Conservation (phyloP, 2,888 invertebrate species). For the Clepsis dumicolana region DNA sequence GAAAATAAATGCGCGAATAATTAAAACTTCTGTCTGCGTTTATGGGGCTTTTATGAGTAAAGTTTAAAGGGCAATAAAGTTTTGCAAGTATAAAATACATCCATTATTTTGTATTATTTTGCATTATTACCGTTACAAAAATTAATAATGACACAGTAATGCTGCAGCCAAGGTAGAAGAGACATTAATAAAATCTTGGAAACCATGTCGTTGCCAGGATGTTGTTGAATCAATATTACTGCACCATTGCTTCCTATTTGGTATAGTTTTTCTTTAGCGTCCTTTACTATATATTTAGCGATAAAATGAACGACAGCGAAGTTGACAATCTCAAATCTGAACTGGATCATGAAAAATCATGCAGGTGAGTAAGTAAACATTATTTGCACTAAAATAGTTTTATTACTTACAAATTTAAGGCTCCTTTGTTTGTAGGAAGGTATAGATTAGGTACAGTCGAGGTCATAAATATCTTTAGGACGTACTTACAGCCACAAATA, state of each 20-base stretch:
- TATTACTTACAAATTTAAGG: too few species aligned
- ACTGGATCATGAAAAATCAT: slow-evolving; percentile 79
- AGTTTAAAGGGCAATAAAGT: background rate
- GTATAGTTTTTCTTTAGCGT: background rate
- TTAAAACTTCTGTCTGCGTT: background rate
- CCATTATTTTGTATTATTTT: too few species aligned
- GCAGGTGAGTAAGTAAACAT: slow-evolving; percentile 65
- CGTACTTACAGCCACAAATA: too few species aligned
- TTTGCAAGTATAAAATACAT: too few species aligned
- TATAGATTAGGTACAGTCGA: too few species aligned
- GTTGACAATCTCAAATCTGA: slow-evolving; percentile 78
- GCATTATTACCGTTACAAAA: too few species aligned
- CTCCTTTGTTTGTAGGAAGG: background rate
- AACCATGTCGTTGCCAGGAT: slow-evolving; percentile 48
- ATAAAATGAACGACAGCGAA: slow-evolving; percentile 76
- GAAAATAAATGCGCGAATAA: background rate
- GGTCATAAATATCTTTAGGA: too few species aligned
- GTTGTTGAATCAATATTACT: slow-evolving; percentile 56
- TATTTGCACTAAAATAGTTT: background rate
- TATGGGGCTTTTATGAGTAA: background rate
- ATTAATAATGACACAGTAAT: background rate
- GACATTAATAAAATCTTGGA: background rate
- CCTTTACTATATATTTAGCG: background rate
- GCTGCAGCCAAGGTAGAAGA: background rate
- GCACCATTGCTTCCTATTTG: slow-evolving; percentile 17